Evolutionary conservation across 2,888 invertebrate species (phyloP), one percentile per base, ranked within the genome.

Genomic region (Epinotia ramella): DNA sequence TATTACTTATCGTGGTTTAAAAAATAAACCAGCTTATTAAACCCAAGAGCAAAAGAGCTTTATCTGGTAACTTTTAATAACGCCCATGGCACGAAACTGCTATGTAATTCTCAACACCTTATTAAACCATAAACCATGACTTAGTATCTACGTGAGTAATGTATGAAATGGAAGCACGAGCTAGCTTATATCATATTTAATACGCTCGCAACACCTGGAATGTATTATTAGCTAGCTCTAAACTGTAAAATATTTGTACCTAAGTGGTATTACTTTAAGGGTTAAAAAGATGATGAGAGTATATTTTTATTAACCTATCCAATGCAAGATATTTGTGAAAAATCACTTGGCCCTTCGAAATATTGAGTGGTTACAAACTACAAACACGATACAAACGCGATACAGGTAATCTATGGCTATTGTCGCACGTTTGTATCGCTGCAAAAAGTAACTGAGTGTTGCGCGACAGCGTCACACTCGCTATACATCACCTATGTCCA

Each of bases 31-130:
- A 12, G 67, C 53, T 68, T 63, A 63, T 63, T 73, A 18, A 33
- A 68, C 18, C 63, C 63, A 6, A 16, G 13, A 66, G 65, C 64
- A 64, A 44, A 12, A 13, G 49, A 44, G 60, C 79, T 80, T 79
- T 79, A 80, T 79, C 79, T 77, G 60, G 79, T 70, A 79, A 79
- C 78, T 79, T 81, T 82, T 84, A 84, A 83, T 85, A 83, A 79
- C 79, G 78, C 33, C 59, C 78, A 71, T 76, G 78, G 77, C 81
- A 80, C 79, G 81, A 80, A 84, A 84, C 84, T 84, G 82, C 79
- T 78, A 73, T 80, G 82, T 82, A 82, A 84, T 85, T 83, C 81
- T 81, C 83, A 80, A 81, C 83, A 81, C 81, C 81, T 85, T 84
- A 84, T 84, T 85, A 84, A 83, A 81, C 74, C 78, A 79, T 81